Evolutionary conservation across 92 coral and sea anemone genomes (phyloP).

Genomic region (Paragorgia papillata): DNA sequence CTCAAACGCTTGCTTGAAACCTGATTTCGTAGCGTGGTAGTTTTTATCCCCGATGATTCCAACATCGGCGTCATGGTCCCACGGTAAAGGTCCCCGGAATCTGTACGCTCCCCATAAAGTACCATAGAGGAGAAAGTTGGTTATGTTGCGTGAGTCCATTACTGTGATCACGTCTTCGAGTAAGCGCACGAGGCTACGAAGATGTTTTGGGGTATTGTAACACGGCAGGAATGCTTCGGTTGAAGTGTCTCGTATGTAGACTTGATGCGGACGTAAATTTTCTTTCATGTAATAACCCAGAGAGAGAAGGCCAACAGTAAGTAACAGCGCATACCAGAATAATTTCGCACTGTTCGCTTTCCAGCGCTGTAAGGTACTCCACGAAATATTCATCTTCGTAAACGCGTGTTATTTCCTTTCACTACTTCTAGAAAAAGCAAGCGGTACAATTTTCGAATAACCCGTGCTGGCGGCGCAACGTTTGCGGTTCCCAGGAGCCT

Average conservation of each 20-base stretch:
- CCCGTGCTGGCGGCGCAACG: too few species aligned
- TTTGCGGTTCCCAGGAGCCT: too few species aligned
- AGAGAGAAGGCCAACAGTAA: too few species aligned
- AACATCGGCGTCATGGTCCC: constrained; percentile 75
- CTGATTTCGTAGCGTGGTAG: constrained; percentile 23
- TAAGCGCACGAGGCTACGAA: neutral
- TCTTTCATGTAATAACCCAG: neutral
- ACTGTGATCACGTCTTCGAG: neutral
- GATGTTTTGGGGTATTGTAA: neutral
- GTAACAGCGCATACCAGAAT: too few species aligned
- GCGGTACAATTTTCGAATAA: too few species aligned
- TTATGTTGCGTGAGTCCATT: constrained; percentile 36
- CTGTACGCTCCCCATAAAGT: constrained; percentile 57
- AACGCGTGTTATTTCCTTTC: too few species aligned
- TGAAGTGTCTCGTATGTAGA: neutral
- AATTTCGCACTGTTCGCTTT: too few species aligned
- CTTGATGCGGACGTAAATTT: neutral
- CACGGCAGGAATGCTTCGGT: neutral
- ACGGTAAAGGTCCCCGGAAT: constrained; percentile 58
- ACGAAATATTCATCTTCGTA: too few species aligned
- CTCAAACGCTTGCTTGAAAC: constrained; percentile 38
- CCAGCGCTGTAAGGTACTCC: too few species aligned
- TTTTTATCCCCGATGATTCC: constrained; percentile 59
- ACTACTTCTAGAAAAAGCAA: too few species aligned
- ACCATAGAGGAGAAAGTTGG: constrained; percentile 65